A percentile compares a stretch with the other conserved stretches of the same genome.
Conservation (phyloP, 2,797 vertebrate genomes). For the Tragelaphus oryx region DNA sequence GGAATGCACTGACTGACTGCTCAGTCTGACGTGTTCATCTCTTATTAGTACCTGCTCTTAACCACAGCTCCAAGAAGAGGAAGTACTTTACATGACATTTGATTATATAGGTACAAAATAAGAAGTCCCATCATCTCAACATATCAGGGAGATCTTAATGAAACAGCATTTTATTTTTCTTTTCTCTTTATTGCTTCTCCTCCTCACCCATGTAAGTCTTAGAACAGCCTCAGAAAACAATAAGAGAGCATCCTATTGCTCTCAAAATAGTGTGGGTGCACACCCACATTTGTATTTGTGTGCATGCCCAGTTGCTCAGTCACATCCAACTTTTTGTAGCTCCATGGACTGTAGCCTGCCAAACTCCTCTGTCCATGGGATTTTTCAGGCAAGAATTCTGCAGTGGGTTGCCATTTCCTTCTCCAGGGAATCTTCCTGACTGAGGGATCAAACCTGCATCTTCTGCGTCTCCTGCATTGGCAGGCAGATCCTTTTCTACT, state of each 20-base stretch:
- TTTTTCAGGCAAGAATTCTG: not conserved
- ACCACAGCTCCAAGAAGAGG: not conserved
- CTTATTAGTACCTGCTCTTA: too few species aligned
- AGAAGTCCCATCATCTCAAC: too few species aligned
- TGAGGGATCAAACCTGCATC: not conserved
- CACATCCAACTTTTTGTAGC: not conserved
- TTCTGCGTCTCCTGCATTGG: not conserved
- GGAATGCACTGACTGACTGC: too few species aligned
- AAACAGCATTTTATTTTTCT: not conserved
- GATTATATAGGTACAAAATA: not conserved
- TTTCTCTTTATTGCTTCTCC: not conserved
- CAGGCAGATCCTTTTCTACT: not conserved
- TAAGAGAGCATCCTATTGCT: not conserved
- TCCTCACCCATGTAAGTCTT: not conserved
- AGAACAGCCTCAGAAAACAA: not conserved
- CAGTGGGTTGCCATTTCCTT: not conserved
- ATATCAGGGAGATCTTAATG: not conserved
- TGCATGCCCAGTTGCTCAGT: not conserved
- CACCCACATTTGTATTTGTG: fast-evolving
- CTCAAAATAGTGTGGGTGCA: not conserved
- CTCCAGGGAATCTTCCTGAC: not conserved
- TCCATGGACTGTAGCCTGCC: not conserved
- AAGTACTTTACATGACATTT: not conserved
- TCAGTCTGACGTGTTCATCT: not conserved
- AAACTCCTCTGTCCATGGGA: not conserved